A percentile compares a stretch with the other conserved stretches of the same genome.
Evolutionary conservation across 2,113 vertebrate species (phyloP).

Genomic region (Chauna torquata): DNA sequence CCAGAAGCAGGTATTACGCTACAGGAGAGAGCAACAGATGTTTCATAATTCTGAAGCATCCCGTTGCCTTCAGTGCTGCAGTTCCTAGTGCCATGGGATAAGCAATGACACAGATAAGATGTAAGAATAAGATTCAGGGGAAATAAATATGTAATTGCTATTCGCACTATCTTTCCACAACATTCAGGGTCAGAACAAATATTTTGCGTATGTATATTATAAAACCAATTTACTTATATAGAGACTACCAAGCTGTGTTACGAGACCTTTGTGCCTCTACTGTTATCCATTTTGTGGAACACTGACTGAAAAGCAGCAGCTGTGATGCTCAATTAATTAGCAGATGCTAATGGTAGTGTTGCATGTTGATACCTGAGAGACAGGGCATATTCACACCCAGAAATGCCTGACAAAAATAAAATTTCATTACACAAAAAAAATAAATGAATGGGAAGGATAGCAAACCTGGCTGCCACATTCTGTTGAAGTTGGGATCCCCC

Average conservation of each 20-base stretch:
- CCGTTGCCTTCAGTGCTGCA: conserved; percentile 48
- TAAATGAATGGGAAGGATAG: neutral
- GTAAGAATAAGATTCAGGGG: neutral
- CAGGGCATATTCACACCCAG: neutral
- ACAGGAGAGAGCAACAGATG: conserved; percentile 33
- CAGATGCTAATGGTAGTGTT: neutral
- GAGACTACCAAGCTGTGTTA: neutral
- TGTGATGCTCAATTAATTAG: neutral
- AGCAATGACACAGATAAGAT: neutral
- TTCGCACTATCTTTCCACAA: neutral
- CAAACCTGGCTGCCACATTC: conserved; percentile 98
- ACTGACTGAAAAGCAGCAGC: neutral
- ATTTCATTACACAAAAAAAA: neutral
- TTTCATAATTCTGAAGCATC: conserved; percentile 31
- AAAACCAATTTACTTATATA: neutral
- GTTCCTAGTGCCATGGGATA: conserved; percentile 48
- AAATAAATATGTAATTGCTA: neutral
- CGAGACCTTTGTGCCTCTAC: neutral
- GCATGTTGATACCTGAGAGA: neutral
- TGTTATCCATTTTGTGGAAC: neutral
- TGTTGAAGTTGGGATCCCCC: conserved; percentile 89
- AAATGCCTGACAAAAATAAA: neutral
- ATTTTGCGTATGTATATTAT: neutral
- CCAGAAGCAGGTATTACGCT: conserved; percentile 50
- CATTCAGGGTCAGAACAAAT: neutral